Conservation (phyloP, 2,113 vertebrate species). For the Eolophus roseicapilla region DNA sequence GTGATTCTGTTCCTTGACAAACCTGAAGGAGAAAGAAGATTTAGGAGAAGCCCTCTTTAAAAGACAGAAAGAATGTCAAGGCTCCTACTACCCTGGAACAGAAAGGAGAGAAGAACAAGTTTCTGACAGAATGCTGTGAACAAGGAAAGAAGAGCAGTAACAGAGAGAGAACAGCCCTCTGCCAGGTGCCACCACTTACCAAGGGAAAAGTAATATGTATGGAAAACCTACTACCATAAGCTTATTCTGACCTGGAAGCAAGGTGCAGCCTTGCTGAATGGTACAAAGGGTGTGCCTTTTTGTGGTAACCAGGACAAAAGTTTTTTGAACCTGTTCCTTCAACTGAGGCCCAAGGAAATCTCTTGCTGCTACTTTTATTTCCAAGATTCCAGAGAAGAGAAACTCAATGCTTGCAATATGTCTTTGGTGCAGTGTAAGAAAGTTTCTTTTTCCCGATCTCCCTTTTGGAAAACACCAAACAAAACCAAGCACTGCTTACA, state of each 20-base stretch:
- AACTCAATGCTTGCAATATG: not conserved
- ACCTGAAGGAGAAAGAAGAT: not conserved
- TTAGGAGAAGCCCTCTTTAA: not conserved
- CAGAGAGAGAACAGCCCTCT: not conserved
- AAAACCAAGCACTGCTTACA: not conserved
- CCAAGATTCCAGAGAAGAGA: not conserved
- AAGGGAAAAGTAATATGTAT: not conserved
- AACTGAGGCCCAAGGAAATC: not conserved
- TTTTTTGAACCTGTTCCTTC: not conserved
- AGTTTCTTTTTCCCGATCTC: not conserved
- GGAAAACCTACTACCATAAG: not conserved
- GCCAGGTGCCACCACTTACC: not conserved
- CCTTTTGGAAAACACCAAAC: not conserved
- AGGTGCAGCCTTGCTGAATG: not conserved
- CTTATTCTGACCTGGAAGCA: not conserved
- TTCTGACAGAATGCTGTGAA: not conserved
- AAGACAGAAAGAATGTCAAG: not conserved
- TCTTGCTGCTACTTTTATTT: not conserved
- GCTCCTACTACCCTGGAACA: rapidly evolving
- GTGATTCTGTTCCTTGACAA: not conserved
- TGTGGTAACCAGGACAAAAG: not conserved
- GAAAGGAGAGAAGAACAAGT: not conserved
- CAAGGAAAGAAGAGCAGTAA: not conserved
- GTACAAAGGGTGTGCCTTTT: not conserved
- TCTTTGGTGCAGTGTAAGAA: not conserved